phyloP scores from a whole-genome alignment of 2,888 invertebrate species.

The Brenthis daphne region DNA sequence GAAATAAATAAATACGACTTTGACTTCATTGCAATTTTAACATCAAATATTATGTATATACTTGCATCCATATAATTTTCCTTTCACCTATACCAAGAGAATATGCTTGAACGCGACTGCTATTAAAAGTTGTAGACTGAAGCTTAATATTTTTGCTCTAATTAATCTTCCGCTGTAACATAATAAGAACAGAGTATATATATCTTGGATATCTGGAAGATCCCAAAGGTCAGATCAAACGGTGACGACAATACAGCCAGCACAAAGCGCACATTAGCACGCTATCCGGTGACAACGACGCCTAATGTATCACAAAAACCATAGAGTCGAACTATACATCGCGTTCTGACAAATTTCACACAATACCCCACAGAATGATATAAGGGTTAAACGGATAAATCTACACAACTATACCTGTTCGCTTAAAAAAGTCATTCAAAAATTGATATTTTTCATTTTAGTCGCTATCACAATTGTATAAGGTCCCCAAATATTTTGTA shows the following conservation, averaged over 20 bases:
- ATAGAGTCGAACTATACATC: constrained; percentile 58
- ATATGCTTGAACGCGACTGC: too few relatives aligned
- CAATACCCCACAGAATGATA: constrained; percentile 67
- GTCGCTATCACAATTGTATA: constrained; percentile 40
- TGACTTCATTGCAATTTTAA: too few relatives aligned
- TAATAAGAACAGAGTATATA: background rate
- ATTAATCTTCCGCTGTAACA: constrained; percentile 2
- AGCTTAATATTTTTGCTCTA: background rate
- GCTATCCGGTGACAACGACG: constrained; percentile 61
- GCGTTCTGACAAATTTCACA: constrained; percentile 79
- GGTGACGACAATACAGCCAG: constrained; percentile 31
- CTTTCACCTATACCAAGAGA: too few relatives aligned
- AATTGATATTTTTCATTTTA: constrained; percentile 34
- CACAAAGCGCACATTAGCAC: constrained; percentile 40
- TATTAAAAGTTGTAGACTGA: too few relatives aligned
- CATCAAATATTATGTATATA: too few relatives aligned
- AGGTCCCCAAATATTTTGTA: constrained; percentile 28
- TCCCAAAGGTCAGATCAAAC: constrained; percentile 24
- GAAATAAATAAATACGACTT: too few relatives aligned
- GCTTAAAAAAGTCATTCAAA: constrained; percentile 26
- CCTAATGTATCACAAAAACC: constrained; percentile 59
- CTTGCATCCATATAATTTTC: too few relatives aligned
- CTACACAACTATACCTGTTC: constrained; percentile 47
- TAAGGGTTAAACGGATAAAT: constrained; percentile 75
- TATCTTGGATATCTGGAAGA: constrained; percentile 5